phyloP scores from a whole-genome alignment of 2,113 vertebrate species.

The Entosphenus tridentatus region DNA sequence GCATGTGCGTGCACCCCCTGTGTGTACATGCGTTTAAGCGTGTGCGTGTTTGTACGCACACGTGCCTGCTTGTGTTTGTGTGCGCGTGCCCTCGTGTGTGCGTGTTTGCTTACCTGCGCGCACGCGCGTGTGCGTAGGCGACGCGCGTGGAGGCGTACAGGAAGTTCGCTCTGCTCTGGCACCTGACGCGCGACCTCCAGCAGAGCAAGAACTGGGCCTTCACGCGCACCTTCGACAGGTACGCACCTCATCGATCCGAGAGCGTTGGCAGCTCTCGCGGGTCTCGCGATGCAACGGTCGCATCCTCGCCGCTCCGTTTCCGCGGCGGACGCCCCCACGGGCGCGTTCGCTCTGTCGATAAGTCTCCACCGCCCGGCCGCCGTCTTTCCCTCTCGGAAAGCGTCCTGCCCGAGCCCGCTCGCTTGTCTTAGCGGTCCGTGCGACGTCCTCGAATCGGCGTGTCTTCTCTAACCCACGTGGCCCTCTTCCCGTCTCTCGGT shows the following conservation, averaged over 20 bases:
- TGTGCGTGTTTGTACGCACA: too few species aligned
- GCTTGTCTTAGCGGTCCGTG: too few species aligned
- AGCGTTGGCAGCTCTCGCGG: not conserved
- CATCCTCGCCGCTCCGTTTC: not conserved
- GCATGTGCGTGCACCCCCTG: too few species aligned
- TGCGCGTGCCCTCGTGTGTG: too few species aligned
- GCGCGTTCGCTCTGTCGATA: not conserved
- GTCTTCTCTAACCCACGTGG: too few species aligned
- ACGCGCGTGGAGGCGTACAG: slow-evolving; percentile 63
- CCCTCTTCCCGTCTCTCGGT: too few species aligned
- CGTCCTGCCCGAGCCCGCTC: too few species aligned
- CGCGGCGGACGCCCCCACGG: too few species aligned
- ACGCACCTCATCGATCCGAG: slow-evolving; percentile 13
- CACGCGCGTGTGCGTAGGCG: slow-evolving; percentile 21
- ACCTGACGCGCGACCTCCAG: slow-evolving; percentile 77
- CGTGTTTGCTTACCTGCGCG: not conserved
- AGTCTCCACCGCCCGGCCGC: not conserved
- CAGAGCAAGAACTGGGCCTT: slow-evolving; percentile 48
- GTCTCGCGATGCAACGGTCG: not conserved
- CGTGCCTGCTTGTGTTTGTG: too few species aligned
- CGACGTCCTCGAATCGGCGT: too few species aligned
- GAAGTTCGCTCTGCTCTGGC: slow-evolving; percentile 81
- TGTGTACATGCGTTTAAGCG: too few species aligned
- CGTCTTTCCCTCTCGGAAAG: too few species aligned
- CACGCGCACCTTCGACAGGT: slow-evolving; percentile 82